Evolutionary conservation across 2,113 vertebrate genomes (phyloP), one percentile per base, ranked within the genome.

Genomic region (Aphelocoma coerulescens): DNA sequence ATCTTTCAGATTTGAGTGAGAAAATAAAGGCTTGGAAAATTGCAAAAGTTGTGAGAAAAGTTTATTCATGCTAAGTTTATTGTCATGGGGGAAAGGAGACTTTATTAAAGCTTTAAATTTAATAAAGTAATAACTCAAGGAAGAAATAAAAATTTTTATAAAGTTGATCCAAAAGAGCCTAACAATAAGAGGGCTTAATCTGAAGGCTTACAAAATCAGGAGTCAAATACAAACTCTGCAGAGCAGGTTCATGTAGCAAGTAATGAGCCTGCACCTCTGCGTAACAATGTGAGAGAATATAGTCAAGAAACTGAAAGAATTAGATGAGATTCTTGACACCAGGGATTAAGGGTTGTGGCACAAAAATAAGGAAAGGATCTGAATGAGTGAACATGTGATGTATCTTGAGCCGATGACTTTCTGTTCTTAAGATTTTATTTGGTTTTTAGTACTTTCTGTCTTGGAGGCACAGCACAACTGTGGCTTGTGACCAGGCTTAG

Each of bases 71-170:
- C 67, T 79, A 80, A 85, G 86, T 91, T 95, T 97, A 97, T 97
- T 96, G 95, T 97, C 96, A 91, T 41, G 90, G 68, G 94, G 78
- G 82, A 93, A 91, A 95, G 92, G 52, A 91, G 87, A 82, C 95
- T 97, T 98, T 97, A 97, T 97, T 97, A 91, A 93, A 96, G 95
- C 96, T 98, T 98, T 97, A 97, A 96, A 89, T 97, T 95, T 98
- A 98, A 97, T 98, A 97, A 98, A 97, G 97, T 93, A 95, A 95
- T 97, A 96, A 96, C 82, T 85, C 96, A 92, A 92, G 93, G 94
- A 96, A 97, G 95, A 96, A 97, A 97, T 97, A 97, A 96, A 96
- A 97, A 89, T 87, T 94, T 95, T 97, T 88, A 97, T 97, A 93
- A 97, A 95, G 88, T 88, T 93, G 96, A 96, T 97, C 94, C 93